Evolutionary conservation across 1,140 invertebrate genomes (phyloP).

Genomic region (Bombus superbus): DNA sequence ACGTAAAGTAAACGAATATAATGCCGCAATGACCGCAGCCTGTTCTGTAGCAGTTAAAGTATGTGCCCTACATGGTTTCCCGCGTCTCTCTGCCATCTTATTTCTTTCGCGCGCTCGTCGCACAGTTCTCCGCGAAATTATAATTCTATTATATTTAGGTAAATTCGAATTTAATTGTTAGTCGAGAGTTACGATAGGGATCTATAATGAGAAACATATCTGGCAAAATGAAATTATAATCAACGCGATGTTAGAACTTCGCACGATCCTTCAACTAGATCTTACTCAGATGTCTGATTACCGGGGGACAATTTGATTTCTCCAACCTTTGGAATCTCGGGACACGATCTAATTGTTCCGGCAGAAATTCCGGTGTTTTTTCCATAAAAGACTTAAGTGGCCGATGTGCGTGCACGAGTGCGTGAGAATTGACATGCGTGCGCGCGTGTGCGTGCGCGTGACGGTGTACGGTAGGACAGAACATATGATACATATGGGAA

Average conservation of each 20-base stretch:
- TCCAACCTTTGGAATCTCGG: not conserved
- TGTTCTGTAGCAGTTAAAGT: constrained; percentile 79
- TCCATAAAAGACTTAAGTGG: constrained; percentile 50
- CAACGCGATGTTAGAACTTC: not conserved
- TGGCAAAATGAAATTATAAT: too few species aligned
- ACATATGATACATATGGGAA: constrained; percentile 84
- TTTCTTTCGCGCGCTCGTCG: not conserved
- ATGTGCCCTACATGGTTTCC: constrained; percentile 62
- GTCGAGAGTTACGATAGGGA: not conserved
- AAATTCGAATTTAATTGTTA: constrained; percentile 7
- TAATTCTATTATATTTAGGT: not conserved
- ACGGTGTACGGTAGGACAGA: constrained; percentile 76
- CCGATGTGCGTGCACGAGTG: constrained; percentile 53
- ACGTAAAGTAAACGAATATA: constrained; percentile 83
- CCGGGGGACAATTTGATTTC: not conserved
- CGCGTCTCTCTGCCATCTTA: not conserved
- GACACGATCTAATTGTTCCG: not conserved
- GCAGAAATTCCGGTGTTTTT: constrained; percentile 14
- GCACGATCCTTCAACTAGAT: not conserved
- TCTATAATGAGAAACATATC: not conserved
- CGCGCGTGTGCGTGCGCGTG: constrained; percentile 64
- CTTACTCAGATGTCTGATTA: not conserved
- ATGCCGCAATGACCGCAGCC: constrained; percentile 78
- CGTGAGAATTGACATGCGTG: constrained; percentile 68
- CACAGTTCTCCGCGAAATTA: not conserved